A percentile compares a stretch with the other conserved stretches of the same genome.
Evolutionary conservation across 2,797 vertebrate species (phyloP).

Genomic region (Malacoctenus gilli): DNA sequence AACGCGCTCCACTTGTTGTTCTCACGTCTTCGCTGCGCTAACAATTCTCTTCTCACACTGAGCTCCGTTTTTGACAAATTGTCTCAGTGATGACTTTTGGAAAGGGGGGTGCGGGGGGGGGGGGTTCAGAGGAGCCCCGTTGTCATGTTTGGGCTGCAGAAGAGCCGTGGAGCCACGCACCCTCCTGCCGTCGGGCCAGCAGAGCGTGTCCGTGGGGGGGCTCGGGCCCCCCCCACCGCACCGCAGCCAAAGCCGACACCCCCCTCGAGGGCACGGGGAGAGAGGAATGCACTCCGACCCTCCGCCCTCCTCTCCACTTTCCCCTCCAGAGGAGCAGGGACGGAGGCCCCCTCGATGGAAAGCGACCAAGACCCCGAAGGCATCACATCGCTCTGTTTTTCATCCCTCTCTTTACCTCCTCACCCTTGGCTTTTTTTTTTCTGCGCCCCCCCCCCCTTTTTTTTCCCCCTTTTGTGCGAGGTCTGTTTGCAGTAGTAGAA

Average conservation of each 20-base stretch:
- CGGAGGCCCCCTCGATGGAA: conserved; percentile 72
- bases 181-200: conserved; percentile 34
- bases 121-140: neutral
- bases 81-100: conserved; percentile 10
- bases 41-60: conserved; percentile 12
- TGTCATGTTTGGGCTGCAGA: conserved; percentile 13
- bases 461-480: conserved; percentile 59
- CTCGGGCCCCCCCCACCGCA: conserved; percentile 60
- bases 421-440: conserved; percentile 26
- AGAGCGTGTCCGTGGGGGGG: conserved; percentile 63
- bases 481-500: conserved; percentile 73
- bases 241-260: conserved; percentile 70
- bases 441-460: no score
- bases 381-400: conserved; percentile 60
- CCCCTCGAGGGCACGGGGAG: conserved; percentile 66
- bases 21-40: conserved; percentile 28
- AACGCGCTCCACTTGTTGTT: conserved; percentile 44
- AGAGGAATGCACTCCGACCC: conserved; percentile 68
- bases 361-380: conserved; percentile 69
- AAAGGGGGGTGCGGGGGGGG: no score
- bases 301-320: conserved; percentile 64
- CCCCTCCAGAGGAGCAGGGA: conserved; percentile 59
- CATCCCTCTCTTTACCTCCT: conserved; percentile 62
- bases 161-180: conserved; percentile 31
- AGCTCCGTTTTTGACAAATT: conserved; percentile 2